Evolutionary conservation across 2,113 vertebrate genomes (phyloP), one percentile per base, ranked within the genome.

Genomic region (Neopipo cinnamomea): DNA sequence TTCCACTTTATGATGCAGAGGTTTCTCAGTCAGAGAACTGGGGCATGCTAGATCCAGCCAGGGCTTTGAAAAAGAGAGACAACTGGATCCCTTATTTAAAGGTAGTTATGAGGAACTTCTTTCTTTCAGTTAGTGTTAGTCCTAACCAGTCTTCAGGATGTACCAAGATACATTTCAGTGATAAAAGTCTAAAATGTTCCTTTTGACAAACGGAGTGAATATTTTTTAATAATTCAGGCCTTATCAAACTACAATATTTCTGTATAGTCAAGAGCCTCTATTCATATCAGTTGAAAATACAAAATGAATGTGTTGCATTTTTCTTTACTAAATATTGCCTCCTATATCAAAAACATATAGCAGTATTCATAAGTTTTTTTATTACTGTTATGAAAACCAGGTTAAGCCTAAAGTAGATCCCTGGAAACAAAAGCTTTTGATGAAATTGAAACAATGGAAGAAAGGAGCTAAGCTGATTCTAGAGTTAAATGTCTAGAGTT

Each of bases 361-460:
- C 5, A 5, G 58, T 86, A 74, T 63, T 84, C 1, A 0, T 65
- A 78, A 65, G 21, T 89, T 83, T 71, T 68, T 14, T 62, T 15
- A 9, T 88, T 96, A 68, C 14, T 91, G 91, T 85, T 84, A 28
- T 91, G 24, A 93, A 73, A 91, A 35, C 15, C 59, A 98, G 97
- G 97, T 98, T 87, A 98, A 98, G 86, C 97, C 98, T 84, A 97
- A 97, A 94, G 91, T 56, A 87, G 98, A 98, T 95, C 98, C 95
- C 14, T 99, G 98, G 97, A 97, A 98, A 75, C 98, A 98, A 96
- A 99, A 98, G 42, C 86, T 98, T 91, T 31, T 98, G 62, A 95
- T 93, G 30, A 98, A 98, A 96, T 93, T 98, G n/a, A 98, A 98
- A 88, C 96, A 98, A 11, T 66, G 67, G 31, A 97, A 91, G 83